phyloP scores from a whole-genome alignment of 2,113 vertebrate species.

The Triplophysa rosa region DNA sequence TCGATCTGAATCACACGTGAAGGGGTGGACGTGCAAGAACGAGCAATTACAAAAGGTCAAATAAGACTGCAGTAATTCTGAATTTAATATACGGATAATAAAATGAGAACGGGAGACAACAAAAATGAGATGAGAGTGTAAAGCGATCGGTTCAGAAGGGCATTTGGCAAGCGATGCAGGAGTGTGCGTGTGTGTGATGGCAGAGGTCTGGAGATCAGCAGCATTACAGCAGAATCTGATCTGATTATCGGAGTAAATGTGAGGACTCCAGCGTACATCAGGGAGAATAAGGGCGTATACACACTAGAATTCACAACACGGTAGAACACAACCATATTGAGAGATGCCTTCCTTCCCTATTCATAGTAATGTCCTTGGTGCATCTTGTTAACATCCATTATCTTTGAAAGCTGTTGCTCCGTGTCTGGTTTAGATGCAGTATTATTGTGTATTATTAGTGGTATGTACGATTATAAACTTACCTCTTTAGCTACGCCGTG shows the following conservation, averaged over 20 bases:
- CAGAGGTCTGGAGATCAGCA: constrained; percentile 56
- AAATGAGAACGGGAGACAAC: background rate
- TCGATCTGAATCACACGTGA: background rate
- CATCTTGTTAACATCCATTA: no score
- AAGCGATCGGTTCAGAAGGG: background rate
- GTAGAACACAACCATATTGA: no score
- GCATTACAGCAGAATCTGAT: constrained; percentile 64
- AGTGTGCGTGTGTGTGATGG: constrained; percentile 13
- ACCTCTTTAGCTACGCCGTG: constrained; percentile 91
- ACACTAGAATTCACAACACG: background rate
- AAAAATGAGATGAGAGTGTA: background rate
- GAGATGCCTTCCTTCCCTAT: no score
- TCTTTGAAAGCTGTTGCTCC: no score
- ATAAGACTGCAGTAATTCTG: background rate
- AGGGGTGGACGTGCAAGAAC: background rate
- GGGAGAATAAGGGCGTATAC: background rate
- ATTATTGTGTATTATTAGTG: background rate
- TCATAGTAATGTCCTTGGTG: no score
- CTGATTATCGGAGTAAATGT: constrained; percentile 66
- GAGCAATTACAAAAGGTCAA: constrained; percentile 6
- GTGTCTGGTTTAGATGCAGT: no score
- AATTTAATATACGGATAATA: background rate
- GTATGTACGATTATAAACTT: constrained; percentile 40
- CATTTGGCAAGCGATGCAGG: background rate
- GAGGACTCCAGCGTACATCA: constrained; percentile 54